phyloP scores from a whole-genome alignment of 2,113 vertebrate species.

The Rhynchopsitta pachyrhyncha region DNA sequence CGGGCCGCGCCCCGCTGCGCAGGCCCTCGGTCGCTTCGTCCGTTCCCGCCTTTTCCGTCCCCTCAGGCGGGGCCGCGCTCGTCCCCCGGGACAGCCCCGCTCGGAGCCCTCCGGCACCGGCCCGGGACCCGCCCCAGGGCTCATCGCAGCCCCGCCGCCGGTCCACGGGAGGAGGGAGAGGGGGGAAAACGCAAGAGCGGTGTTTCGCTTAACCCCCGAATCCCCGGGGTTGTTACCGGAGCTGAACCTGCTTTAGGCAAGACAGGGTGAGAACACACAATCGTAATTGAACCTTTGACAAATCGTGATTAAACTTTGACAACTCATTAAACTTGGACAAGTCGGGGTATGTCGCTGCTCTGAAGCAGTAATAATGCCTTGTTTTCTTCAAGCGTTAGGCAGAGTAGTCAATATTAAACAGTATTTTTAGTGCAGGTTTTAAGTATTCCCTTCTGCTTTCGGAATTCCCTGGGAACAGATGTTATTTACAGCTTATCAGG shows the following conservation, averaged over 20 bases:
- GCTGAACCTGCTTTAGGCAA: background rate
- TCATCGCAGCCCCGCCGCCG: background rate
- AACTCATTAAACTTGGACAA: background rate
- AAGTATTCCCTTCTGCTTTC: background rate
- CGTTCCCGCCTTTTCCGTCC: background rate
- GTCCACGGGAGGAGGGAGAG: background rate
- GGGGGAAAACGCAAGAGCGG: accelerated
- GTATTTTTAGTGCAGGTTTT: constrained; percentile 11
- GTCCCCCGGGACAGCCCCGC: accelerated
- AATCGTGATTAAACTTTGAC: background rate
- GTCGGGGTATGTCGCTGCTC: background rate
- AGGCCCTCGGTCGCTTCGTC: background rate
- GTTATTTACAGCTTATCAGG: background rate
- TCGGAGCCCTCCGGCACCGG: no score
- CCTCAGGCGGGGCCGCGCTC: background rate
- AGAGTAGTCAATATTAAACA: background rate
- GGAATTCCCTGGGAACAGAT: background rate
- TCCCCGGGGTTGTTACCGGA: background rate
- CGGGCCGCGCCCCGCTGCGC: background rate
- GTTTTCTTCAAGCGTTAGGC: constrained; percentile 4
- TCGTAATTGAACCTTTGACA: no score
- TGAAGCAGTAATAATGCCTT: background rate
- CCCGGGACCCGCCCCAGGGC: background rate
- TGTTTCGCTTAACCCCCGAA: background rate
- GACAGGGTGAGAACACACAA: accelerated